Base-by-base conservation (phyloP, 1,140 invertebrate species). In the Drosophila sucinea region DNA sequence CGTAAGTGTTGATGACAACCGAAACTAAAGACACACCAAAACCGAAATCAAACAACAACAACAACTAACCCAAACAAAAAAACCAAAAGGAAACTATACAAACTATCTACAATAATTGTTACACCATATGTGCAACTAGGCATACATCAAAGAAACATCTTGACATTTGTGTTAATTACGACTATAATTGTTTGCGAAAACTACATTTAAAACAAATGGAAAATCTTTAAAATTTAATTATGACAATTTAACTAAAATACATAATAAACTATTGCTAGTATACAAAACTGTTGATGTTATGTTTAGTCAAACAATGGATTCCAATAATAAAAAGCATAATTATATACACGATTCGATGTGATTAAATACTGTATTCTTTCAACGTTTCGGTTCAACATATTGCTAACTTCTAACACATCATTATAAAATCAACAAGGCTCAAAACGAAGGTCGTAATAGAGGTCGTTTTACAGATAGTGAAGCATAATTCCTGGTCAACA, bases 251-350 rank as follows among this genome's bases (percentile, higher is more conserved):
- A 66, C 47, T 44, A 71, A 70, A 67, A 67, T 38, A 57, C 64
- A 70, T 55, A 55, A 87, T 77, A 70, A 61, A 83, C 73, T 80
- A 89, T 70, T 89, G 70, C 79, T 82, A 89, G 71, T 80, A 87
- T 79, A 89, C 70, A 83, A 79, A 83, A 83, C 77, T 89, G 84
- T 87, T 87, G 82, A 86, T 86, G 83, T 86, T 86, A 86, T 86
- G 77, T 87, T 86, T 87, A 87, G 83, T 86, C 83, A 70, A 73
- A 86, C 68, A 73, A 86, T 79, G 76, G 81, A 86, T 87, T 86
- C 63, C 64, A 67, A 72, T 77, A 86, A 87, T 87, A 86, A 86
- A 17, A 86, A 71, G 82, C 80, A 86, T 87, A 79, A 85, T 51
- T 51, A 81, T 76, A 86, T 77, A 87, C 58, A 87, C 73, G 70